Conservation (phyloP, 2,113 vertebrate species). For the Myodes glareolus region DNA sequence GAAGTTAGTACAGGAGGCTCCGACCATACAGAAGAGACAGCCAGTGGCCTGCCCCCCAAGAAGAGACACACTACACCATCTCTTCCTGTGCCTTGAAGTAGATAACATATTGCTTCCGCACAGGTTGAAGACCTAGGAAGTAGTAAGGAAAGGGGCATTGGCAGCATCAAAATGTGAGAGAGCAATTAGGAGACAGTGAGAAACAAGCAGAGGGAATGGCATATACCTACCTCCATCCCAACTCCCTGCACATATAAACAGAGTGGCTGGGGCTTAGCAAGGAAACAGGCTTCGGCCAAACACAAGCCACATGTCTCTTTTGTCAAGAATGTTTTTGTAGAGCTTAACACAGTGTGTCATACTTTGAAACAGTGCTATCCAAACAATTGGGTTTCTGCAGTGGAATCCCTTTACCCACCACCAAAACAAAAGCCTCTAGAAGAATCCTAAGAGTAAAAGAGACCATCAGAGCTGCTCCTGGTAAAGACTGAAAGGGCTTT, state of each 20-base stretch:
- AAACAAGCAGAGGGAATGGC: neutral
- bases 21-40: neutral
- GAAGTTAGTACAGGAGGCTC: neutral
- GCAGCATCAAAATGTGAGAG: neutral
- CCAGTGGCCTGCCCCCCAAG: neutral
- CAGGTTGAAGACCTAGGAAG: neutral
- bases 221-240: neutral
- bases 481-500: neutral
- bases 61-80: neutral
- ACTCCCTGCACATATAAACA: neutral
- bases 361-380: conserved; percentile 33
- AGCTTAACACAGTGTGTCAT: neutral
- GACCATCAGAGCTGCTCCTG: neutral
- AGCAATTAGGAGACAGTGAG: neutral
- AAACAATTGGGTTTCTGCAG: conserved; percentile 1
- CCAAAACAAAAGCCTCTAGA: conserved; percentile 38
- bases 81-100: neutral
- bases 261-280: neutral
- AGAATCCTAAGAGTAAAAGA: conserved; percentile 41
- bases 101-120: neutral
- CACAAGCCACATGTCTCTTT: conserved; percentile 30
- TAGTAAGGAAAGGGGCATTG: neutral
- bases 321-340: conserved; percentile 33
- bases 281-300: neutral
- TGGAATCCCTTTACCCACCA: neutral